Evolutionary conservation across 2,113 vertebrate genomes (phyloP).

Genomic region (Trochalopteron elliotii): DNA sequence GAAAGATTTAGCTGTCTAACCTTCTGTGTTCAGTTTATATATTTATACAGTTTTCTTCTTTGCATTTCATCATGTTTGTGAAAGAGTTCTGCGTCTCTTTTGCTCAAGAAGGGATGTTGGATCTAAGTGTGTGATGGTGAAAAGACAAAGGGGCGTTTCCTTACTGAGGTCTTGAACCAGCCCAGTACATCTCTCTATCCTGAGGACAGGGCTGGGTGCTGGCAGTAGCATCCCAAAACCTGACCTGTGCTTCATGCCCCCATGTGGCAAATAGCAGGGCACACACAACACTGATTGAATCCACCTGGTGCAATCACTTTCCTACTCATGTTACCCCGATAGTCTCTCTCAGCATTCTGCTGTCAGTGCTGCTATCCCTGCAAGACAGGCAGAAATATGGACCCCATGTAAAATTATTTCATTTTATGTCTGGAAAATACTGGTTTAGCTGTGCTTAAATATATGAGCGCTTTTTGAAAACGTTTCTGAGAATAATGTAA

Average conservation of each 20-base stretch:
- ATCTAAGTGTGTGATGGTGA: not conserved
- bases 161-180: not conserved
- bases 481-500: not conserved
- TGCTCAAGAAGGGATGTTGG: not conserved
- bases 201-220: not conserved
- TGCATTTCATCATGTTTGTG: fast-evolving
- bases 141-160: not conserved
- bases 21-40: not conserved
- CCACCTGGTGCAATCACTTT: not conserved
- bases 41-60: not conserved
- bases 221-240: not conserved
- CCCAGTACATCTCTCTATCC: fast-evolving
- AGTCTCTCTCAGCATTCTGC: not conserved
- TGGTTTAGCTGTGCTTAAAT: not conserved
- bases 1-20: not conserved
- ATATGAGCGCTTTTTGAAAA: not conserved
- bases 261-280: not conserved
- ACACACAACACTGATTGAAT: not conserved
- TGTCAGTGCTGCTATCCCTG: not conserved
- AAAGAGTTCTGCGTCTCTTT: not conserved
- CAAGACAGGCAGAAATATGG: not conserved
- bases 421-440: not conserved
- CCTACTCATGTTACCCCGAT: not conserved
- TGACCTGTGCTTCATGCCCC: not conserved
- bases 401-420: not conserved